These are phyloP conservation scores for Lissonota sp. DNA, from an alignment of 2,888 invertebrate genomes.

Conservation along the genomic window DNA sequence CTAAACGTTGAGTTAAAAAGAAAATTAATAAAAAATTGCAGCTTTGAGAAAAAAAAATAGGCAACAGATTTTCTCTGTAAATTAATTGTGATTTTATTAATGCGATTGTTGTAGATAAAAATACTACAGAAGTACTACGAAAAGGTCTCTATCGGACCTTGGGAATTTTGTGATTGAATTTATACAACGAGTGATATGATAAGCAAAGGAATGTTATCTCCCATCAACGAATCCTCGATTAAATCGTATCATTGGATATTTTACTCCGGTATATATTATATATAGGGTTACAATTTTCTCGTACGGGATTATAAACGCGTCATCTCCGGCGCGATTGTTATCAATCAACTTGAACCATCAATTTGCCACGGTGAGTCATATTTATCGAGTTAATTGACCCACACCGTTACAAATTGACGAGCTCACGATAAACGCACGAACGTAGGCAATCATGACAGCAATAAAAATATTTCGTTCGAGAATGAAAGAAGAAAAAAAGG, in stretches of 20 bases:
- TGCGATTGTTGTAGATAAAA: too few species aligned
- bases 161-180: constrained; percentile 11
- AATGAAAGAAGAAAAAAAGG: neutral
- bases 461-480: constrained; percentile 11
- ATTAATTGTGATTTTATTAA: too few species aligned
- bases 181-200: constrained; percentile 10
- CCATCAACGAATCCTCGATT: constrained; percentile 17
- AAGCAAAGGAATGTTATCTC: constrained; percentile 17
- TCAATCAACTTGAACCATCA: constrained; percentile 43
- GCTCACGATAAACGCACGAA: constrained; percentile 46
- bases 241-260: constrained; percentile 5
- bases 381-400: constrained; percentile 52
- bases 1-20: too few species aligned
- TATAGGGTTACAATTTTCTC: neutral
- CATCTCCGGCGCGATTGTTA: constrained; percentile 27
- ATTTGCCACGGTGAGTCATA: constrained; percentile 61
- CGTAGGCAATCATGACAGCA: constrained; percentile 41
- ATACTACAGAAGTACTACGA: too few species aligned
- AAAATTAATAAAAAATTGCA: too few species aligned
- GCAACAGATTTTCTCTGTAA: too few species aligned
- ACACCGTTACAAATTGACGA: constrained; percentile 49
- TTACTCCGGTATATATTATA: neutral
- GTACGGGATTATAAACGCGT: constrained; percentile 30
- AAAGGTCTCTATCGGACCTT: neutral
- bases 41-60: too few species aligned